phyloP scores from a whole-genome alignment of 2,797 vertebrate species.

The Dicrostonyx torquatus region DNA sequence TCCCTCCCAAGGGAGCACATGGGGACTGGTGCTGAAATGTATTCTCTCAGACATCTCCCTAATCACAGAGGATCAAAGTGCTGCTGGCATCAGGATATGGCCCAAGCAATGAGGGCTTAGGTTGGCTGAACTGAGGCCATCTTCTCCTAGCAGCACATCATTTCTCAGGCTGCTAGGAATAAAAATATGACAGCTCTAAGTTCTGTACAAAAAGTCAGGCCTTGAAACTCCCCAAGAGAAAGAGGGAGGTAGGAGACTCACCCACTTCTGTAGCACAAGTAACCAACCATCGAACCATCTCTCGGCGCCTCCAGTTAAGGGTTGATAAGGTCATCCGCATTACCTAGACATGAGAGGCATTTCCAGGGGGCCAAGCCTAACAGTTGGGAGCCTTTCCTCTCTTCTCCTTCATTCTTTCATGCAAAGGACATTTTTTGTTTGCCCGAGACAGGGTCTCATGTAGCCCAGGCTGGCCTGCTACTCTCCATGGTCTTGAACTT shows the following conservation, averaged over 20 bases:
- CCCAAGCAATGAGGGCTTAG: slow-evolving; percentile 37
- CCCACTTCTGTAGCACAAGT: slow-evolving; percentile 99
- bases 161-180: slow-evolving; percentile 43
- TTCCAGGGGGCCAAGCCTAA: background rate
- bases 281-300: slow-evolving; percentile 99
- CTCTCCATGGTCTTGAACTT: background rate
- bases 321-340: slow-evolving; percentile 99
- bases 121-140: slow-evolving; percentile 34
- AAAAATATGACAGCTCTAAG: slow-evolving; percentile 13
- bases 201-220: slow-evolving; percentile 3
- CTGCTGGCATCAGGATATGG: slow-evolving; percentile 41
- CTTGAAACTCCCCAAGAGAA: background rate
- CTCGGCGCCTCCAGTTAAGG: slow-evolving; percentile 97
- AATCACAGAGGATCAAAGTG: slow-evolving; percentile 10
- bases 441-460: background rate
- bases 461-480: background rate
- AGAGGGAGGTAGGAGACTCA: slow-evolving; percentile 85
- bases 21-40: slow-evolving; percentile 27
- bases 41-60: slow-evolving; percentile 50
- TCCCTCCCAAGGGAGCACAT: background rate
- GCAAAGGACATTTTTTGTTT: background rate
- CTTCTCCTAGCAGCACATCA: slow-evolving; percentile 27
- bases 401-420: slow-evolving; percentile 35
- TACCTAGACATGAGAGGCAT: slow-evolving; percentile 87
- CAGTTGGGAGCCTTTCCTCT: background rate